Evolutionary conservation across 2,797 vertebrate species (phyloP).

Genomic region (Sebastes trivittatus): DNA sequence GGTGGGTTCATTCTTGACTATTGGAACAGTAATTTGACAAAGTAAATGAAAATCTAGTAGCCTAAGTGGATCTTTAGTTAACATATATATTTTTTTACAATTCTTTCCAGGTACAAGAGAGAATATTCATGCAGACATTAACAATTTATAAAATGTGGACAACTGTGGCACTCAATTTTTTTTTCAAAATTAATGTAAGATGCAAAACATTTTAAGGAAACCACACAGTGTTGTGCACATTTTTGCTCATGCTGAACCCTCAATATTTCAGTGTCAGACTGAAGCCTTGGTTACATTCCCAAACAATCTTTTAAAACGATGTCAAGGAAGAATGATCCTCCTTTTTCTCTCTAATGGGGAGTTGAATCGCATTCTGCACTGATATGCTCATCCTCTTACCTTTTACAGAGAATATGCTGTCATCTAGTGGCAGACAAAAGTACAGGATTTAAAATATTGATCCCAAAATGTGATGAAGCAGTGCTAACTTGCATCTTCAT

Average conservation of each 20-base stretch:
- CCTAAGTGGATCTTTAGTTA: not conserved
- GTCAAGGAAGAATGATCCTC: not conserved
- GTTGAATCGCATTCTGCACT: not conserved
- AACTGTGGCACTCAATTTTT: not conserved
- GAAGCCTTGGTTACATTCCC: not conserved
- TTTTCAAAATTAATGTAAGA: not conserved
- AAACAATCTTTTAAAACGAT: not conserved
- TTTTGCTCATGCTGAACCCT: not conserved
- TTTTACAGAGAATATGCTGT: slow-evolving; percentile 52
- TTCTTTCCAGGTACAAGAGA: not conserved
- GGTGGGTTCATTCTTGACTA: not conserved
- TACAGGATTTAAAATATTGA: not conserved
- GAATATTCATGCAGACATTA: not conserved
- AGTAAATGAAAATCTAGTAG: not conserved
- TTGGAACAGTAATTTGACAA: not conserved
- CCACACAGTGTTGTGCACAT: not conserved
- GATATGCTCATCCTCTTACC: not conserved
- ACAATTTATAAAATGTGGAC: not conserved
- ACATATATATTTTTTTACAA: not conserved
- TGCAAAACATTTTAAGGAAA: not conserved
- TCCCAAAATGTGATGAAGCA: not conserved
- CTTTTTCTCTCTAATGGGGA: not conserved
- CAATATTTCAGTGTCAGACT: not conserved
- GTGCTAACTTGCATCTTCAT: too few species aligned
- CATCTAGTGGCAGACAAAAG: slow-evolving; percentile 62